Evolutionary conservation across 2,113 vertebrate species (phyloP).

Genomic region (Oplegnathus fasciatus): DNA sequence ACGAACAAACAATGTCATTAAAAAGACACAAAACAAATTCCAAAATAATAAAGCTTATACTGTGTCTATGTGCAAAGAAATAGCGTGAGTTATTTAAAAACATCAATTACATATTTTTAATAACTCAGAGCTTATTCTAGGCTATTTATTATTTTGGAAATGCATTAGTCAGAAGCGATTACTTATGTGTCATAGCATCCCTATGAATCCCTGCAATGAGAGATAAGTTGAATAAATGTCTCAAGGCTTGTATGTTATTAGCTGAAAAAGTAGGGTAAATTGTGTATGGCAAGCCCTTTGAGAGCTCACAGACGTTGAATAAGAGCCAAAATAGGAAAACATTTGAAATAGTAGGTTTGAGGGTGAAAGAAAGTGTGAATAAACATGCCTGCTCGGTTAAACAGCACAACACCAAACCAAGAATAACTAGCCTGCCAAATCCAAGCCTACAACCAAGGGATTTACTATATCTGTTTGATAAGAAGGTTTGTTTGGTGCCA

Average conservation of each 20-base stretch:
- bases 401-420: background rate
- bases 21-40: background rate
- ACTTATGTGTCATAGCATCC: slow-evolving; percentile 11
- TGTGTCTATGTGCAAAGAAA: background rate
- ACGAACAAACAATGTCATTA: background rate
- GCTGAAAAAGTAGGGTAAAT: slow-evolving; percentile 1
- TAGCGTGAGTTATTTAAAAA: background rate
- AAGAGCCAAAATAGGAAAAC: background rate
- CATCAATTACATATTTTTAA: background rate
- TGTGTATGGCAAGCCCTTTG: background rate
- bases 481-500: background rate
- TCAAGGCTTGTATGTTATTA: slow-evolving; percentile 19
- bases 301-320: slow-evolving; percentile 12
- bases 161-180: slow-evolving; percentile 6
- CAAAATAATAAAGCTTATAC: background rate
- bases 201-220: slow-evolving; percentile 19
- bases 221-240: slow-evolving; percentile 52
- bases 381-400: slow-evolving; percentile 5
- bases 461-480: slow-evolving; percentile 23
- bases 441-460: background rate
- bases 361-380: background rate
- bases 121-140: background rate
- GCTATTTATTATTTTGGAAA: slow-evolving; percentile 1
- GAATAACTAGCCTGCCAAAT: slow-evolving; percentile 30
- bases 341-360: background rate